Percentiles rank a stretch among this genome's conserved stretches.
Conservation (phyloP, 64 coral and sea anemone species). For the Orbicella faveolata region DNA sequence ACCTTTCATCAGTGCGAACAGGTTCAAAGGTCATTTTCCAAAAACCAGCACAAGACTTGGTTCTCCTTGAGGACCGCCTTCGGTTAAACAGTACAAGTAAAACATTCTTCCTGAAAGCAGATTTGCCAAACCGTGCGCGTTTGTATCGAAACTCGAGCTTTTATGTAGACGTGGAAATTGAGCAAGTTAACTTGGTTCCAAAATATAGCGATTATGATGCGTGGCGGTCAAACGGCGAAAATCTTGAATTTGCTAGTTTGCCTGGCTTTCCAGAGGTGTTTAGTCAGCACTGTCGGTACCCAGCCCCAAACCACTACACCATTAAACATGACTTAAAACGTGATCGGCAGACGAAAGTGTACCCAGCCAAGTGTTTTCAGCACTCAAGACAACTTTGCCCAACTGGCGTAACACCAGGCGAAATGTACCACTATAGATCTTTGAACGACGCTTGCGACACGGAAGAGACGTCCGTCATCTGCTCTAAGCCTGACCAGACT, state of each 20-base stretch:
- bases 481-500: slow-evolving; percentile 3
- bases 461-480: slow-evolving; percentile 28
- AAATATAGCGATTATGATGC: slow-evolving; percentile 72
- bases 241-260: slow-evolving; percentile 32
- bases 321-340: slow-evolving; percentile 52
- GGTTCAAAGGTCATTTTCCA: slow-evolving; percentile 26
- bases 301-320: slow-evolving; percentile 60
- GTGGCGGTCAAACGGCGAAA: slow-evolving; percentile 36
- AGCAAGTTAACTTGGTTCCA: slow-evolving; percentile 53
- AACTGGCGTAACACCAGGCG: slow-evolving; percentile 44
- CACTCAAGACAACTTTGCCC: slow-evolving; percentile 44
- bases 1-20: slow-evolving; percentile 34
- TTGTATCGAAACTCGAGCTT: slow-evolving; percentile 64
- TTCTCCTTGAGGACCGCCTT: slow-evolving; percentile 68
- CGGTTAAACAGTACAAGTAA: slow-evolving; percentile 22
- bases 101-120: slow-evolving; percentile 42
- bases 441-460: slow-evolving; percentile 61
- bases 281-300: slow-evolving; percentile 46
- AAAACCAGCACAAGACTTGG: not conserved
- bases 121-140: not conserved
- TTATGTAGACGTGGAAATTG: slow-evolving; percentile 55
- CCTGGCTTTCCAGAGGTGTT: slow-evolving; percentile 51
- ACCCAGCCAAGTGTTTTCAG: slow-evolving; percentile 33
- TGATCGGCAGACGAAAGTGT: slow-evolving; percentile 61
- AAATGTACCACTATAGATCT: slow-evolving; percentile 65